These are phyloP conservation scores for Leptinotarsa texana DNA, from an alignment of 1,140 invertebrate genomes.

Conservation along the genomic window DNA sequence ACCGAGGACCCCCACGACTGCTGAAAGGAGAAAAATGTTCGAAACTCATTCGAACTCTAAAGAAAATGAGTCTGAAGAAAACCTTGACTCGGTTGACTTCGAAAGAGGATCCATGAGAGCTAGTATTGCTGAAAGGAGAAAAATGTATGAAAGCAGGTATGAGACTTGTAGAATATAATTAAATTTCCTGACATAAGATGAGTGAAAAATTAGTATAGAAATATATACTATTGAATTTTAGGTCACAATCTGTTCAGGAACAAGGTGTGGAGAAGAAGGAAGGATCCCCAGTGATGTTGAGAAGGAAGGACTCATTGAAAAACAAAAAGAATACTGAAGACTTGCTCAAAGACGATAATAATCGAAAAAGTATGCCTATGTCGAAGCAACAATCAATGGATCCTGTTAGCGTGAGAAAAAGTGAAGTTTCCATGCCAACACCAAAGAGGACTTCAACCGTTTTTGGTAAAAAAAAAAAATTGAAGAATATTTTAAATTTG, in stretches of 20 bases:
- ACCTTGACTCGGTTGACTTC: conserved; percentile 57
- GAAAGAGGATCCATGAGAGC: conserved; percentile 60
- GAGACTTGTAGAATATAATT: neutral
- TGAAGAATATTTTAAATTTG: neutral
- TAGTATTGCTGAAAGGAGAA: conserved; percentile 77
- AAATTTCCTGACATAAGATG: too few relatives aligned
- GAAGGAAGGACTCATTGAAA: conserved; percentile 57
- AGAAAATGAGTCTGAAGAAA: conserved; percentile 55
- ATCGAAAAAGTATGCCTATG: conserved; percentile 60
- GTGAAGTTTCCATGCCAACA: conserved; percentile 58
- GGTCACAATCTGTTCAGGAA: conserved; percentile 59
- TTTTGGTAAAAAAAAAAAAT: conserved; percentile 65
- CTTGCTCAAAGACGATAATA: conserved; percentile 60
- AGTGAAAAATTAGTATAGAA: too few relatives aligned
- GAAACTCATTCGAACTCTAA: conserved; percentile 57
- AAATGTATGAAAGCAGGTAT: conserved; percentile 75
- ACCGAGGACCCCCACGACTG: conserved; percentile 74
- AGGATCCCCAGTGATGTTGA: conserved; percentile 71
- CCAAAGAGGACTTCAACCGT: conserved; percentile 84
- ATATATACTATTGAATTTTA: conserved; percentile 11
- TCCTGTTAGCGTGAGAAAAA: conserved; percentile 51
- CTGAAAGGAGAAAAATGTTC: conserved; percentile 72
- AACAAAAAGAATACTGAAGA: conserved; percentile 54
- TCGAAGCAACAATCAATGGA: conserved; percentile 61
- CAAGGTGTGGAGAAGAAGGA: conserved; percentile 65